Evolutionary conservation across 2,888 invertebrate species (phyloP).

Genomic region (Meteorus colon): DNA sequence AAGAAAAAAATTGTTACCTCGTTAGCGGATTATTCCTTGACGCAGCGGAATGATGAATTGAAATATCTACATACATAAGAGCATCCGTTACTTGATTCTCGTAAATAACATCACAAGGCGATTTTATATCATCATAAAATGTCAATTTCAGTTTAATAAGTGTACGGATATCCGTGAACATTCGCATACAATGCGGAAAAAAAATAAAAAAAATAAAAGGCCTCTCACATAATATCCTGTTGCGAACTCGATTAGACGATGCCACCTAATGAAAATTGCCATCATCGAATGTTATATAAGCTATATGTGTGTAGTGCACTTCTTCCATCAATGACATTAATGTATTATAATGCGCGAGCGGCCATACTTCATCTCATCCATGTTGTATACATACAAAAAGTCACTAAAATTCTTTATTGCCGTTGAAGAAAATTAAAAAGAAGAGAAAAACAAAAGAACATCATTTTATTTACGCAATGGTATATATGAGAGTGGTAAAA

Average conservation of each 20-base stretch:
- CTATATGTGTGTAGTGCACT: neutral
- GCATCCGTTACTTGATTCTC: neutral
- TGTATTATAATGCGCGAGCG: neutral
- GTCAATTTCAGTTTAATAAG: neutral
- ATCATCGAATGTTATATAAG: constrained; percentile 18
- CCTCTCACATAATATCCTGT: constrained; percentile 1
- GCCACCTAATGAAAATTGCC: constrained; percentile 16
- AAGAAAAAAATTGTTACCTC: neutral
- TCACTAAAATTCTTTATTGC: neutral
- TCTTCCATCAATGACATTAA: neutral
- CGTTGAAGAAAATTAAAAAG: neutral
- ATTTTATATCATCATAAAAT: neutral
- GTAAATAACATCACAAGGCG: neutral
- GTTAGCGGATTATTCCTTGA: neutral
- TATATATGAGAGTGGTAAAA: no score
- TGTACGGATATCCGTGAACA: neutral
- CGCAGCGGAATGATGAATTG: neutral
- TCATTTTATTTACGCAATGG: neutral
- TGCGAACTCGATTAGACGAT: constrained; percentile 17
- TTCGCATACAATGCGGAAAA: neutral
- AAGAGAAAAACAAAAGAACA: neutral
- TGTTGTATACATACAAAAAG: neutral
- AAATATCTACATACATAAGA: neutral
- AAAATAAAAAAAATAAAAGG: constrained; percentile 6
- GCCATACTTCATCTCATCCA: neutral